These are phyloP conservation scores for Hyla sarda DNA, from an alignment of 2,113 vertebrate species.

Conservation along the genomic window DNA sequence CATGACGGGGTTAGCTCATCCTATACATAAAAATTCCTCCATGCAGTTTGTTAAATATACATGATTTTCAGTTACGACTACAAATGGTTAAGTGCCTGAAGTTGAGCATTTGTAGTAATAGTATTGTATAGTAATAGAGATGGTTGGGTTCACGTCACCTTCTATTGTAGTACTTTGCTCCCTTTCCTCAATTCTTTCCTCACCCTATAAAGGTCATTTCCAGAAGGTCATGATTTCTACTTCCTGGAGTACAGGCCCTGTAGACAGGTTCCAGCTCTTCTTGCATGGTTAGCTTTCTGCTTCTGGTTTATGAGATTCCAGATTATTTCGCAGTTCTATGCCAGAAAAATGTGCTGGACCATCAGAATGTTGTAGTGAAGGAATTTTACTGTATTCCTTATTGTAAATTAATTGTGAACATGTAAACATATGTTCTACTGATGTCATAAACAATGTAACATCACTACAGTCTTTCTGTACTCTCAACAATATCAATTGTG, in stretches of 20 bases:
- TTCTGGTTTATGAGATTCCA: not conserved
- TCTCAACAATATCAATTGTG: not conserved
- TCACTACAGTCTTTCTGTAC: not conserved
- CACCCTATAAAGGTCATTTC: not conserved
- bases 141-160: not conserved
- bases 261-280: not conserved
- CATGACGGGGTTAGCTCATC: no score
- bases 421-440: not conserved
- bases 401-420: conserved; percentile 6
- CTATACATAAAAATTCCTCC: no score
- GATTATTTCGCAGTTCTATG: not conserved
- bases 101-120: no score
- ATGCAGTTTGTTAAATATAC: no score
- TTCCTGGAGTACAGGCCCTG: not conserved
- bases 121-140: no score
- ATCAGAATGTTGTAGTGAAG: conserved; percentile 4
- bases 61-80: no score
- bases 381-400: not conserved
- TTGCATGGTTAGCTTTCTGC: not conserved
- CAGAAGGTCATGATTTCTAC: not conserved
- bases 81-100: no score
- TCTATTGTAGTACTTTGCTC: not conserved
- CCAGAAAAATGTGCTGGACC: not conserved
- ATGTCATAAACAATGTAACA: not conserved
- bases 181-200: not conserved